Evolutionary conservation across 2,797 vertebrate species (phyloP), one percentile per base, ranked within the genome.

Genomic region (Sciaenops ocellatus): DNA sequence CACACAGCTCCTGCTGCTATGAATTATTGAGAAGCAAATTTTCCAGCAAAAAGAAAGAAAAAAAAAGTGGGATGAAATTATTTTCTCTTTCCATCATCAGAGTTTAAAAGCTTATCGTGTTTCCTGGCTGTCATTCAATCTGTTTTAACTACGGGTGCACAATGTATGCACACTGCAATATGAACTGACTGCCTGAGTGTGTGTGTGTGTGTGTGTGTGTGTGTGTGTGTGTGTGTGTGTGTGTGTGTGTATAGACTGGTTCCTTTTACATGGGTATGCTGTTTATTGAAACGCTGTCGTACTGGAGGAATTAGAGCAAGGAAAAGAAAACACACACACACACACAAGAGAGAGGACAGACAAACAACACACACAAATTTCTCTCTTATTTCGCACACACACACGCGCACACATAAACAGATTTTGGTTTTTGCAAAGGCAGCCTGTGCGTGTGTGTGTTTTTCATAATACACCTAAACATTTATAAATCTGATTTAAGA

Each of bases 401-500:
- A 46, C 73, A 38, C 59, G 67, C 62, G 47, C 59, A 73, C 75
- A 82, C 82, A 89, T 62, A 90, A 80, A 92, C 71, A 88, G 18
- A 87, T 75, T 65, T 68, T 44, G 79, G 67, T 78, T 88, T 38
- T 84, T 82, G 81, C 88, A 78, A 60, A 72, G 55, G 56, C 51
- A 20, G 82, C 28, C 85, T 75, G 80, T 75, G 80, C 65, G 41
- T 93, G 90, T 93, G 90, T 93, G 93, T 95, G 94, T 93, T 95
- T 95, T 94, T 95, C 91, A 95, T 96, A 95, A 95, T 91, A 90
- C 93, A 94, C 93, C 93, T 95, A 96, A 95, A 96, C 95, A 96
- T 96, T 95, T 95, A 95, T 94, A 96, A 96, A 96, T 96, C 94
- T 94, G 94, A 95, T 96, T 96, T 95, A 95, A 95, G 92, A 92